These are phyloP conservation scores for Micrastur ruficollis DNA, from an alignment of 2,797 vertebrate genomes.

Conservation along the genomic window DNA sequence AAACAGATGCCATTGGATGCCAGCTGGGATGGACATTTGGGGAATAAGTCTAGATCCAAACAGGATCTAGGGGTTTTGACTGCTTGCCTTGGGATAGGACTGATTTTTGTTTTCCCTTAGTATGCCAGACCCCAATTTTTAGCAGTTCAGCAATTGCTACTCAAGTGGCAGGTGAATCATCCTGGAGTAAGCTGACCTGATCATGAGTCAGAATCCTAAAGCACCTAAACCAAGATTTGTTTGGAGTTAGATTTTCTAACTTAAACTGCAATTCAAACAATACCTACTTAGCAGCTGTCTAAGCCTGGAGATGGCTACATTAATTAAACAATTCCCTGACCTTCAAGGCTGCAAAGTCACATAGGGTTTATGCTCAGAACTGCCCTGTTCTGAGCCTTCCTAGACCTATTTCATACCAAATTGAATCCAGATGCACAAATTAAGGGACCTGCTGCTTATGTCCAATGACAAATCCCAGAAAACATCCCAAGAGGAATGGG, in stretches of 20 bases:
- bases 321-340: neutral
- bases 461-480: neutral
- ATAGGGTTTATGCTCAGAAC: neutral
- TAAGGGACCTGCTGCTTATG: neutral
- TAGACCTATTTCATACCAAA: neutral
- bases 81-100: neutral
- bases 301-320: neutral
- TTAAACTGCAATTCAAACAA: neutral
- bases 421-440: neutral
- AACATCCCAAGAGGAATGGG: neutral
- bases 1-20: neutral
- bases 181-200: neutral
- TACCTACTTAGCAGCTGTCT: neutral
- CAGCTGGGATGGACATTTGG: neutral
- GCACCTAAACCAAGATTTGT: neutral
- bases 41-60: neutral
- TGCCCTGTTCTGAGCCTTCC: neutral
- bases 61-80: neutral
- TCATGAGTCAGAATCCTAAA: conserved; percentile 37
- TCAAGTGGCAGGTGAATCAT: conserved; percentile 31
- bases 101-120: neutral
- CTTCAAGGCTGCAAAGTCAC: neutral
- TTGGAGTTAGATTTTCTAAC: neutral
- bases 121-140: neutral
- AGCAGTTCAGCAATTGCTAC: neutral